Conservation (phyloP, 1,140 invertebrate genomes). For the Lepidostoma basale region DNA sequence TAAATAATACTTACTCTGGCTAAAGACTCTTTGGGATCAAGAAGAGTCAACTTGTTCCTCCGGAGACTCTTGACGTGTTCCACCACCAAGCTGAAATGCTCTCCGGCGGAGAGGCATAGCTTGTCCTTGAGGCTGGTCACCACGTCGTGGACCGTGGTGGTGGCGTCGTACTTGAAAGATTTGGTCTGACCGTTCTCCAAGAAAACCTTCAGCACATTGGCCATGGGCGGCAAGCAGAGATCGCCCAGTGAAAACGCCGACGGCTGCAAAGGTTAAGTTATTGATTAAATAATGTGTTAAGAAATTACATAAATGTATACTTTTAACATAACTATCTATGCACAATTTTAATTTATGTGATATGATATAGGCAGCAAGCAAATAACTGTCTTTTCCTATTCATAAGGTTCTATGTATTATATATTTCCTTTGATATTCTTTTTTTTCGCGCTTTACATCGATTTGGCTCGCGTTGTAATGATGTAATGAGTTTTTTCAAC, state of each 20-base stretch:
- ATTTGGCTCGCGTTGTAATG: too few species aligned
- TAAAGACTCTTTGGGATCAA: slow-evolving; percentile 83
- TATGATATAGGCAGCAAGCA: too few species aligned
- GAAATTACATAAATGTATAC: too few species aligned
- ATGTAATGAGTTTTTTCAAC: too few species aligned
- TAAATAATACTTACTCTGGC: slow-evolving; percentile 74
- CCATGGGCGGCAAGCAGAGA: slow-evolving; percentile 84
- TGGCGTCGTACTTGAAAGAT: slow-evolving; percentile 94
- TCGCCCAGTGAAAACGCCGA: slow-evolving; percentile 79
- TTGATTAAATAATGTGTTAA: background rate
- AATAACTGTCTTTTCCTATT: too few species aligned
- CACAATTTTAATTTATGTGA: too few species aligned
- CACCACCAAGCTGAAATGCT: slow-evolving; percentile 87
- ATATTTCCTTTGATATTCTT: too few species aligned
- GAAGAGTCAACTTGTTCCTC: slow-evolving; percentile 81
- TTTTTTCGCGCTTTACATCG: too few species aligned
- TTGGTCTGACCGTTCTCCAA: slow-evolving; percentile 95
- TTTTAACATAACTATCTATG: too few species aligned
- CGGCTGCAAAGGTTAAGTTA: slow-evolving; percentile 63
- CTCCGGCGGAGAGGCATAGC: slow-evolving; percentile 76
- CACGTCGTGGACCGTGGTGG: slow-evolving; percentile 88
- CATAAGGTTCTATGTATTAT: too few species aligned
- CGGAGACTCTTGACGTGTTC: slow-evolving; percentile 88
- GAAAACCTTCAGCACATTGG: slow-evolving; percentile 91
- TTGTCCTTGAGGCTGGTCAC: slow-evolving; percentile 85